phyloP scores from a whole-genome alignment of 2,888 invertebrate genomes.

The Molorchus minor region DNA sequence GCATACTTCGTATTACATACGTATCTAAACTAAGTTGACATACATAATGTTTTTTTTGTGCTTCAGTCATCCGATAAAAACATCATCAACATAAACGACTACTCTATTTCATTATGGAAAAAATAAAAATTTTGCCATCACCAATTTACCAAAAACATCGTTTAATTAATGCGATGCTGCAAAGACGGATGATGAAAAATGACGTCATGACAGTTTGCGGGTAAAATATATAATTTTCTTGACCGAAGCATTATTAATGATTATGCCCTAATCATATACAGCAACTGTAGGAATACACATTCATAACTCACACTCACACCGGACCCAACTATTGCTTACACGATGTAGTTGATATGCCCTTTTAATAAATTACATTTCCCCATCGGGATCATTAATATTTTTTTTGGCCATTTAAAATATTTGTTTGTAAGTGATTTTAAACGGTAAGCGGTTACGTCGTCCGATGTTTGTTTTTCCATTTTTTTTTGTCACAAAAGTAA shows the following conservation, averaged over 20 bases:
- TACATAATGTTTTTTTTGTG: no score
- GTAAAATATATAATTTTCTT: slow-evolving; percentile 61
- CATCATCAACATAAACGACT: neutral
- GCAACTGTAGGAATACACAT: slow-evolving; percentile 53
- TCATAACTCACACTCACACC: slow-evolving; percentile 48
- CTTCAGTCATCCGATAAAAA: neutral
- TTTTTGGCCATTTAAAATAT: no score
- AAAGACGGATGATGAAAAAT: slow-evolving; percentile 55
- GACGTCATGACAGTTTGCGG: slow-evolving; percentile 60
- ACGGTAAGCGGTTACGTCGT: no score
- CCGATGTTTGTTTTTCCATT: no score
- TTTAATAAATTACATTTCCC: slow-evolving; percentile 23
- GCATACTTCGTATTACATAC: no score
- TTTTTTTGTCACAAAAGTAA: no score
- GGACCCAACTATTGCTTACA: slow-evolving; percentile 33
- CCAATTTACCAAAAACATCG: slow-evolving; percentile 35
- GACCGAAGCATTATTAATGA: slow-evolving; percentile 60
- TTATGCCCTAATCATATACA: slow-evolving; percentile 56
- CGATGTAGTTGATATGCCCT: slow-evolving; percentile 32
- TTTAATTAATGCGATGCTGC: slow-evolving; percentile 44
- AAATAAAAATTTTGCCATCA: slow-evolving; percentile 23
- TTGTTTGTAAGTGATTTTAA: no score
- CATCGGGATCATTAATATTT: neutral
- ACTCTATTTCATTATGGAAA: no score
- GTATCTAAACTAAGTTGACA: no score